Conservation (phyloP, 2,888 invertebrate species). For the Phyllotreta cruciferae region DNA sequence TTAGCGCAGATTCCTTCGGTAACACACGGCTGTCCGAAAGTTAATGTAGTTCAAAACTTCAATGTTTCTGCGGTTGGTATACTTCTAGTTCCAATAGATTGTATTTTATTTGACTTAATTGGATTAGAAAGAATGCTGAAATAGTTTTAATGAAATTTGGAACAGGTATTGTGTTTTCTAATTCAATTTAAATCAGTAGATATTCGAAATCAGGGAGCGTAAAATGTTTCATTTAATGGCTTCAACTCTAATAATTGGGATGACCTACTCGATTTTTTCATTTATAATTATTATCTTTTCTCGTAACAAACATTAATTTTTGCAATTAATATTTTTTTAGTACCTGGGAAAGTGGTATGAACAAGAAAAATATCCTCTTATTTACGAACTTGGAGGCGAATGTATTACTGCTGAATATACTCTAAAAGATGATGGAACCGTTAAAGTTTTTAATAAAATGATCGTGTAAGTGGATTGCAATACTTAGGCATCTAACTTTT, state of each 20-base stretch:
- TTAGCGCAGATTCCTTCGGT: not conserved
- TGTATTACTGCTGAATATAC: constrained; percentile 30
- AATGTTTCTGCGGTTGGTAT: constrained; percentile 10
- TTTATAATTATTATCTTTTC: not conserved
- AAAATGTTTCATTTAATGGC: no score
- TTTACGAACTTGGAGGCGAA: constrained; percentile 26
- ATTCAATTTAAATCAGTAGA: no score
- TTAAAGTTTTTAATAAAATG: constrained; percentile 19
- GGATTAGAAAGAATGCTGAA: no score
- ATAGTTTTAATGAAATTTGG: no score
- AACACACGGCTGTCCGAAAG: not conserved
- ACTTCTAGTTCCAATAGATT: not conserved
- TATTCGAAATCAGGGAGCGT: no score
- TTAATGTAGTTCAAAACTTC: constrained; percentile 3
- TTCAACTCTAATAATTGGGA: no score
- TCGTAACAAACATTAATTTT: no score
- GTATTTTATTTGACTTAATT: no score
- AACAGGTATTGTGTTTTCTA: no score
- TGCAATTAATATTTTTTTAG: no score
- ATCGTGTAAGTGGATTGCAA: constrained; percentile 12
- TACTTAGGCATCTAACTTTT: not conserved
- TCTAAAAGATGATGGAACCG: constrained; percentile 22
- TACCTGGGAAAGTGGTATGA: constrained; percentile 30
- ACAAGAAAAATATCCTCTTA: constrained; percentile 22
- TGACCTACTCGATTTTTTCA: not conserved